Conservation (phyloP, 1,140 invertebrate genomes). For the Fopius arisanus region DNA sequence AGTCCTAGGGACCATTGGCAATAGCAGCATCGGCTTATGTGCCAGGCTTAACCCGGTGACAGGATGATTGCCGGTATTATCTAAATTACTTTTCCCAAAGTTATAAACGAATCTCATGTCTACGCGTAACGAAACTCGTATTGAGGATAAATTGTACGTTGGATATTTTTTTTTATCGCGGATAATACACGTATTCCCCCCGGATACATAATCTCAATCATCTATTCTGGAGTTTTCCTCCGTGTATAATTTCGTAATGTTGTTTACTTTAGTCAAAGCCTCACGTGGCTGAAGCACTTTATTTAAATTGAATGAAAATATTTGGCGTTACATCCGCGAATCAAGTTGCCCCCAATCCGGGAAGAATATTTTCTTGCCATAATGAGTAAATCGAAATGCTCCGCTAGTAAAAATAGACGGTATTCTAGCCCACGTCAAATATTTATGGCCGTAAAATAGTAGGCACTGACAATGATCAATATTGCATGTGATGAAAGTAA, state of each 20-base stretch:
- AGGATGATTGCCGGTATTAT: constrained; percentile 62
- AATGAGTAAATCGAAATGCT: background rate
- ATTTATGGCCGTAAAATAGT: background rate
- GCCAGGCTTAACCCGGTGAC: constrained; percentile 57
- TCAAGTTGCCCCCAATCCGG: background rate
- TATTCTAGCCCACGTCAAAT: background rate
- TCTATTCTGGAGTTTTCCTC: background rate
- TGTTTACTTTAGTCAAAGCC: background rate
- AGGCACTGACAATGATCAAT: constrained; percentile 54
- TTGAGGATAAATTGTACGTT: background rate
- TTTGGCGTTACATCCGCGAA: background rate
- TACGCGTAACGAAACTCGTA: background rate
- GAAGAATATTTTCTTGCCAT: background rate
- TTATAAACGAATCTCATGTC: constrained; percentile 48
- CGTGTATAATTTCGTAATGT: background rate
- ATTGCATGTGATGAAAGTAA: constrained; percentile 63
- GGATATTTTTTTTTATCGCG: background rate
- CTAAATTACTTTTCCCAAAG: constrained; percentile 48
- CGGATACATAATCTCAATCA: background rate
- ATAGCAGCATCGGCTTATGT: constrained; percentile 41
- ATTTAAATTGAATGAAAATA: background rate
- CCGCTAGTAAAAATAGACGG: background rate
- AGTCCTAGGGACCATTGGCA: background rate
- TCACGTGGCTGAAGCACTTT: background rate
- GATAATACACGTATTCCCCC: background rate